A percentile compares a stretch with the other conserved stretches of the same genome.
phyloP scores from a whole-genome alignment of 2,113 vertebrate species.

The Perca flavescens region DNA sequence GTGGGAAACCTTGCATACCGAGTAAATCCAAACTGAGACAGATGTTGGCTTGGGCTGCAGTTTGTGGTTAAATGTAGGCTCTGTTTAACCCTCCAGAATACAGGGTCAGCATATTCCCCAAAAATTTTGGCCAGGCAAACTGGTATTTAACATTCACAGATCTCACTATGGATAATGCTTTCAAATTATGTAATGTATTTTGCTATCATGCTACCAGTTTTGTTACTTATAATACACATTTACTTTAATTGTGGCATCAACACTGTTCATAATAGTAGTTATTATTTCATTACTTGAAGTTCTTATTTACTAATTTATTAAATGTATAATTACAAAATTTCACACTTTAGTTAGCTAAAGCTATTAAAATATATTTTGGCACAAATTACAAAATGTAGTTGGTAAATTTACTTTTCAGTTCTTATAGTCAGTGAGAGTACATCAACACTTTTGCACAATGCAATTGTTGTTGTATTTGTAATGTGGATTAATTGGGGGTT shows the following conservation, averaged over 20 bases:
- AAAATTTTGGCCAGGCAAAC: constrained; percentile 19
- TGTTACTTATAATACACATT: too few relatives aligned
- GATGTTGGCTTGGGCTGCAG: constrained; percentile 20
- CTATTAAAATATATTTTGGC: too few relatives aligned
- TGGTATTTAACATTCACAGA: constrained; percentile 10
- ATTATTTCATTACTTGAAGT: too few relatives aligned
- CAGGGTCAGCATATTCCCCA: not conserved
- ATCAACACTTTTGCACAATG: too few relatives aligned
- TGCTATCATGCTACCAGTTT: too few relatives aligned
- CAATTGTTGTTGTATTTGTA: not conserved
- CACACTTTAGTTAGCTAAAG: too few relatives aligned
- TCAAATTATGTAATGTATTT: not conserved
- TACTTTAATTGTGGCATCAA: not conserved
- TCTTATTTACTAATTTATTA: too few relatives aligned
- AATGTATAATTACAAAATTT: too few relatives aligned
- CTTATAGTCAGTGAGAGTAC: too few relatives aligned
- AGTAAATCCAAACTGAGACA: constrained; percentile 10
- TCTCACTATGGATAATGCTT: not conserved
- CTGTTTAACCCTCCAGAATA: constrained; percentile 1
- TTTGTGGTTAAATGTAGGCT: constrained; percentile 39
- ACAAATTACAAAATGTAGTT: too few relatives aligned
- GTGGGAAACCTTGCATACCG: constrained; percentile 1
- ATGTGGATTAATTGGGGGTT: not conserved
- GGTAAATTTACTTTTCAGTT: too few relatives aligned
- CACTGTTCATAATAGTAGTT: too few relatives aligned